Conservation (phyloP, 2,113 vertebrate species). For the Takifugu bimaculatus region DNA sequence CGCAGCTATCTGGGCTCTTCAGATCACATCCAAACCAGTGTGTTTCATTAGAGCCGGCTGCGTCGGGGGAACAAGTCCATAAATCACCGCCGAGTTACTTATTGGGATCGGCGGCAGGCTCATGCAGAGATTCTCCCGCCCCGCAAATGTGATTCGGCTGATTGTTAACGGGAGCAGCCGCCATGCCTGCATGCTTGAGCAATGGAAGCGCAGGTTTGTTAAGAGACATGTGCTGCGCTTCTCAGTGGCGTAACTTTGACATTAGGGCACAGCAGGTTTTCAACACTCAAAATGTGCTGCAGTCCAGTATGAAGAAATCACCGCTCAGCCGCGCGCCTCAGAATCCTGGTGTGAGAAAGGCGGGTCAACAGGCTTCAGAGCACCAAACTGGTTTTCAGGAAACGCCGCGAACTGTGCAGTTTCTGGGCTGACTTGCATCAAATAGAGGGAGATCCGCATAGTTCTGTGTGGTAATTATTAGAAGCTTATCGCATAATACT, state of each 20-base stretch:
- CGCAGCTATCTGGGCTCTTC: conserved; percentile 37
- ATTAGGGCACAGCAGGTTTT: not conserved
- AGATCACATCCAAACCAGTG: conserved; percentile 58
- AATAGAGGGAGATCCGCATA: not conserved
- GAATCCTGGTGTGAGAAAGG: too few relatives aligned
- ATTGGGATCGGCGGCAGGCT: conserved; percentile 55
- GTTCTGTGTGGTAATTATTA: not conserved
- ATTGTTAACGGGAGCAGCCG: conserved; percentile 18
- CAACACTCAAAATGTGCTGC: too few relatives aligned
- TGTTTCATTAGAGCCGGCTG: conserved; percentile 60
- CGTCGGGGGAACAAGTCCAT: conserved; percentile 53
- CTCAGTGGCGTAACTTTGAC: not conserved
- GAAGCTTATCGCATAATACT: not conserved
- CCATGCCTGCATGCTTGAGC: conserved; percentile 18
- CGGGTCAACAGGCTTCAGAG: too few relatives aligned
- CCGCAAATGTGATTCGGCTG: conserved; percentile 33
- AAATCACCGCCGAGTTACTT: conserved; percentile 52
- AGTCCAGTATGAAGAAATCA: too few relatives aligned
- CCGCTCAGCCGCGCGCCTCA: too few relatives aligned
- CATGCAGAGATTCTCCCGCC: conserved; percentile 21
- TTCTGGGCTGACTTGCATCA: not conserved
- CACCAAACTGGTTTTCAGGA: too few relatives aligned
- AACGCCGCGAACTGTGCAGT: not conserved
- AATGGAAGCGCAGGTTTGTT: conserved; percentile 3
- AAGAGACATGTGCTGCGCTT: not conserved